Evolutionary conservation across 2,797 vertebrate species (phyloP).

Genomic region (Coccyzus lansbergi): DNA sequence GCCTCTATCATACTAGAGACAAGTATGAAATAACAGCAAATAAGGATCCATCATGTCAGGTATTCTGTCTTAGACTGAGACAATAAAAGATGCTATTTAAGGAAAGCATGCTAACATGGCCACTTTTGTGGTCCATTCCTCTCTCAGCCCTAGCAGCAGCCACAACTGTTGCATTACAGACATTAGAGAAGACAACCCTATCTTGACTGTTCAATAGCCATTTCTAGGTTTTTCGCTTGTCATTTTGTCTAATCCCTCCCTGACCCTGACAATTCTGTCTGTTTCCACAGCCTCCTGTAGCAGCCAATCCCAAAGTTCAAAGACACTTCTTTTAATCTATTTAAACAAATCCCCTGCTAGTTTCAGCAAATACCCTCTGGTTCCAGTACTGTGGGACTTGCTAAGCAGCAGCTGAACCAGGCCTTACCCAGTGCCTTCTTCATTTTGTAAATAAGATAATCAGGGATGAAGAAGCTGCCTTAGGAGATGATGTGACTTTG

Average conservation of each 20-base stretch:
- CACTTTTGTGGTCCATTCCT: not conserved
- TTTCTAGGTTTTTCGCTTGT: not conserved
- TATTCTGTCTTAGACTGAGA: not conserved
- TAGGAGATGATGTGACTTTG: too few species aligned
- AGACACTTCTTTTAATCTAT: not conserved
- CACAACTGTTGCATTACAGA: not conserved
- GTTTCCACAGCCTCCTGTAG: not conserved
- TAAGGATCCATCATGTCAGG: not conserved
- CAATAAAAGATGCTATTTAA: not conserved
- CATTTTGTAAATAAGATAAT: not conserved
- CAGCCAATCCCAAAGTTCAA: not conserved
- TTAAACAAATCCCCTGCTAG: not conserved
- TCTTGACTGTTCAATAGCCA: not conserved
- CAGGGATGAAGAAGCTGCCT: too few species aligned
- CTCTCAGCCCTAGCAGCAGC: not conserved
- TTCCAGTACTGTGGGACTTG: not conserved
- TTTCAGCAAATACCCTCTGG: not conserved
- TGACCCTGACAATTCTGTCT: not conserved
- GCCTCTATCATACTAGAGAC: not conserved
- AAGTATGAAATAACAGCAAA: not conserved
- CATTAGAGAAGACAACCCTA: not conserved
- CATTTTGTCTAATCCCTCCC: not conserved
- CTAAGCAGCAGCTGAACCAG: not conserved
- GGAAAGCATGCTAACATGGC: not conserved
- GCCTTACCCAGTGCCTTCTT: not conserved